Percentiles rank a stretch among this genome's conserved stretches.
Conservation (phyloP, 2,888 invertebrate species). For the Tenthredo notha region DNA sequence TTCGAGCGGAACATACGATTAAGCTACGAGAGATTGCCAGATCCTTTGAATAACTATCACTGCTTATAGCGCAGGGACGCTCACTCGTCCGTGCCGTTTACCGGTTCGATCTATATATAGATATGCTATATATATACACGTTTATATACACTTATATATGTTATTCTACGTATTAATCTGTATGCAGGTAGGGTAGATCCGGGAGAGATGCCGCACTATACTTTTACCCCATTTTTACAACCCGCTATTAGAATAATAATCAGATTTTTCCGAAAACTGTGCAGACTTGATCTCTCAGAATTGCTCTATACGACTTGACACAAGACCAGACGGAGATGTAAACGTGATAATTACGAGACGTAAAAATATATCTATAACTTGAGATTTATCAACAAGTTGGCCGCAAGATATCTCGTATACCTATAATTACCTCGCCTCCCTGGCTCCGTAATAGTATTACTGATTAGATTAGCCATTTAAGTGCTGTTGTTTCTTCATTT, state of each 20-base stretch:
- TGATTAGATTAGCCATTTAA: conserved; percentile 1
- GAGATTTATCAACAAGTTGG: neutral
- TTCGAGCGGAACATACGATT: conserved; percentile 49
- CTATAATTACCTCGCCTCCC: conserved; percentile 2
- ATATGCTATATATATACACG: neutral
- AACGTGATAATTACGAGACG: neutral
- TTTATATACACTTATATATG: neutral
- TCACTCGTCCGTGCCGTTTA: conserved; percentile 33
- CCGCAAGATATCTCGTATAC: neutral
- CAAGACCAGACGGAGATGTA: neutral
- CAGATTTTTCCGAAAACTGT: neutral
- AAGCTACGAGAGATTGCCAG: conserved; percentile 41
- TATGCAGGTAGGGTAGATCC: conserved; percentile 3
- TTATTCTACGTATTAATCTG: neutral
- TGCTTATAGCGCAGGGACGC: neutral
- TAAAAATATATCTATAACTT: neutral
- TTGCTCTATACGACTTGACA: neutral
- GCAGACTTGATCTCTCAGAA: neutral
- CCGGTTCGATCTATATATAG: conserved; percentile 13
- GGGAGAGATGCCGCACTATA: neutral
- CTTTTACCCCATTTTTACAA: neutral
- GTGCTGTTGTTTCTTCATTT: neutral
- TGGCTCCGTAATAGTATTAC: neutral
- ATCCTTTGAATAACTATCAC: conserved; percentile 38
- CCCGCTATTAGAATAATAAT: neutral